Evolutionary conservation across 2,888 invertebrate genomes (phyloP).

Genomic region (Sabatieria punctata): DNA sequence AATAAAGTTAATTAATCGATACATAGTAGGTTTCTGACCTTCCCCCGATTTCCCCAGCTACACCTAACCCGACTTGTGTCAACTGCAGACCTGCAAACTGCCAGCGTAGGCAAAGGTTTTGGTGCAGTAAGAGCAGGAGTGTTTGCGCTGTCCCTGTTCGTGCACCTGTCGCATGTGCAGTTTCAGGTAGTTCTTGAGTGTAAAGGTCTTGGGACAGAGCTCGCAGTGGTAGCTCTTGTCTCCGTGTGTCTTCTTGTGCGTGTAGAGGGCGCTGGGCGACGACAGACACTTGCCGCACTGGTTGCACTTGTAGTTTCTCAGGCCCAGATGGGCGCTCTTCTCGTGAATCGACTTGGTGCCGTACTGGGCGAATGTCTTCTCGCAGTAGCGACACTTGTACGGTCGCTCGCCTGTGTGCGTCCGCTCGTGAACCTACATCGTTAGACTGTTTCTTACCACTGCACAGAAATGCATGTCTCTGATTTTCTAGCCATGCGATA

Average conservation of each 20-base stretch:
- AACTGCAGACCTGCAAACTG: slow-evolving; percentile 29
- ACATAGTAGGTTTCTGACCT: no score
- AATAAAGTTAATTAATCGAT: no score
- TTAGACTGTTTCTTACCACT: neutral
- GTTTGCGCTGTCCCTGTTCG: slow-evolving; percentile 25
- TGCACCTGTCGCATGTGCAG: slow-evolving; percentile 29
- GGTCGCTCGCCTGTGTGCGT: slow-evolving; percentile 5
- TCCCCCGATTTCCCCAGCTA: no score
- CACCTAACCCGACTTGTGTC: no score
- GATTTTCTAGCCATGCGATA: neutral
- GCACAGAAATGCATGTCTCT: neutral
- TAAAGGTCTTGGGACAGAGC: slow-evolving; percentile 27
- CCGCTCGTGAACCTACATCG: slow-evolving; percentile 19
- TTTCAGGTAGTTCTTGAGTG: slow-evolving; percentile 29
- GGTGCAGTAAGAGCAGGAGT: slow-evolving; percentile 22
- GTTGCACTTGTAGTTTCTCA: slow-evolving; percentile 29
- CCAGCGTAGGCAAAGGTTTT: slow-evolving; percentile 30
- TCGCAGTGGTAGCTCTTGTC: slow-evolving; percentile 26
- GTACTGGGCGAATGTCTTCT: slow-evolving; percentile 30
- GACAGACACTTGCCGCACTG: slow-evolving; percentile 26
- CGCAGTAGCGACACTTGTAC: slow-evolving; percentile 22
- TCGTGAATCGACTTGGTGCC: slow-evolving; percentile 32
- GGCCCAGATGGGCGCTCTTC: slow-evolving; percentile 27
- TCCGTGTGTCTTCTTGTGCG: slow-evolving; percentile 31
- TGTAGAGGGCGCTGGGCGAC: slow-evolving; percentile 30